Base-by-base conservation (phyloP, 2,888 invertebrate species). In the Epistrophe grossulariae region DNA sequence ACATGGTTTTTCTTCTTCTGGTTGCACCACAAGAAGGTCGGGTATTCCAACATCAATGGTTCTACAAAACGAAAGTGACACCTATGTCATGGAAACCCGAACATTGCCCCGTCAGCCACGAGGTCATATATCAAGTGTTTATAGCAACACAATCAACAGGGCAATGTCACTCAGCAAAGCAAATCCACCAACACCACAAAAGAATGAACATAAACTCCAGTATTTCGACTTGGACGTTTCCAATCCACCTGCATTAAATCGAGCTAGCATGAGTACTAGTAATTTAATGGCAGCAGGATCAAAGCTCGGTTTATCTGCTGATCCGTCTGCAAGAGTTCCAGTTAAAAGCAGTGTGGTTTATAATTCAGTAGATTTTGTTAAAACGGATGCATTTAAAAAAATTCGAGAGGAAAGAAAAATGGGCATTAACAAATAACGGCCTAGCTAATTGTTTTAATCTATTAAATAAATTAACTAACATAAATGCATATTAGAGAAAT, bases 301-400 rank as follows among this genome's bases (percentile, higher is more conserved):
- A 10, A 90, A 90, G 82, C 84, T 87, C 89, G 88, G 38, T 40
- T 88, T 91, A 6, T 91, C 93, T 0, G 90, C 92, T 0, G 91
- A 92, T 80, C 91, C 93, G 55, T 92, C 93, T 17, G 91, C 92
- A 17, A 93, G 93, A 77, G 92, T 92, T n/a, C 93, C 93, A 35
- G 91, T 92, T 48, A 93, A 92, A 87, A 93, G 93, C 88, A 90
- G 92, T 73, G 94, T 96, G 0, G 97, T 97, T 10, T 98, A 98
- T 93, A 97, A 98, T 92, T 97, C 97, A 1, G 98, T 99, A 0
- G 98, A 99, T 93, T 98, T 98, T 93, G 94, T 97, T 71, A 98
- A 98, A 94, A 99, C 98, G 0, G 96, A 97, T 91, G 98, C 98
- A 8, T 97, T 99, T 91, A 97, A 97, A 92, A 95, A 96, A 83